These are phyloP conservation scores for Napeogenes inachia DNA, from an alignment of 2,888 invertebrate species.

Conservation along the genomic window DNA sequence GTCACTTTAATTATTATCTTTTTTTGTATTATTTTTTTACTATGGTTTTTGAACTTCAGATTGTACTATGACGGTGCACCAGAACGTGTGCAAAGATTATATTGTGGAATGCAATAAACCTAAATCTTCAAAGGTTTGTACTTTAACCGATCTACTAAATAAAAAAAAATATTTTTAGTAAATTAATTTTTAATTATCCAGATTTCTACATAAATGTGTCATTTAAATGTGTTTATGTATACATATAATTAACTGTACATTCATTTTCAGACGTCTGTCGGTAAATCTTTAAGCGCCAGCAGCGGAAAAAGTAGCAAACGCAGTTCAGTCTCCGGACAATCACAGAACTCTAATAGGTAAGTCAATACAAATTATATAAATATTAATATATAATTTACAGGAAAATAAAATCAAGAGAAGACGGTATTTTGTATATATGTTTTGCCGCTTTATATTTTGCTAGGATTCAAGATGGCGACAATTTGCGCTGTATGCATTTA, in stretches of 20 bases:
- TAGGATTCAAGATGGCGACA: constrained; percentile 34
- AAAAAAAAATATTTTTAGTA: constrained; percentile 19
- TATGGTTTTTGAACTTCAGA: constrained; percentile 69
- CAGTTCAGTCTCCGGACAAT: constrained; percentile 69
- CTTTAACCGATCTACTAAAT: constrained; percentile 67
- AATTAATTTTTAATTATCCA: neutral
- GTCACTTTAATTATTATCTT: neutral
- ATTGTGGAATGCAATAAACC: constrained; percentile 88
- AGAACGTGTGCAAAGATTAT: constrained; percentile 92
- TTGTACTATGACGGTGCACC: constrained; percentile 91
- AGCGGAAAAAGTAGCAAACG: constrained; percentile 71
- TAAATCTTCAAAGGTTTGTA: constrained; percentile 79
- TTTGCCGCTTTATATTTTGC: constrained; percentile 70
- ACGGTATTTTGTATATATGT: constrained; percentile 50
- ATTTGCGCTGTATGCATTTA: constrained; percentile 52
- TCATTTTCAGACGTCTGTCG: constrained; percentile 61
- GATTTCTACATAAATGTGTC: too few species aligned
- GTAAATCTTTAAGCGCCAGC: constrained; percentile 65
- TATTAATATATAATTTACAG: neutral
- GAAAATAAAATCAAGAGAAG: constrained; percentile 5
- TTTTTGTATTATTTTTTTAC: neutral
- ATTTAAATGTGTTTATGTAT: too few species aligned
- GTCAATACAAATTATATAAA: constrained; percentile 30
- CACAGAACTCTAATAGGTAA: constrained; percentile 69
- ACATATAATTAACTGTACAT: neutral